Conservation (phyloP, 2,888 invertebrate genomes). For the Latrodectus hesperus region DNA sequence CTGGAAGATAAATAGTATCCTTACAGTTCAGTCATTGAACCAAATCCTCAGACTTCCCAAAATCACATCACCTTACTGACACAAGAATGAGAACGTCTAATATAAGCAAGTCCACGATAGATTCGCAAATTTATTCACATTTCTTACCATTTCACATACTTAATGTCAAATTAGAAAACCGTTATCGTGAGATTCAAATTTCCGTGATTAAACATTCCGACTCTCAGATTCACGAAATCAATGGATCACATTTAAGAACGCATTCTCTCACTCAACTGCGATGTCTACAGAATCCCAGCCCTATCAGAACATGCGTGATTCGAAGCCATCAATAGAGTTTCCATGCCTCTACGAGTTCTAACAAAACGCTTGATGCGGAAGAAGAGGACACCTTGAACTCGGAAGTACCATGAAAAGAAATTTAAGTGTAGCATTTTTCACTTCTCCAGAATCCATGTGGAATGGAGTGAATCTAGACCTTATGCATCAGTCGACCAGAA, state of each 20-base stretch:
- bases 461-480: slow-evolving; percentile 36
- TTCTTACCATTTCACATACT: no score
- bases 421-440: slow-evolving; percentile 11
- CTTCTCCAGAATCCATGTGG: slow-evolving; percentile 23
- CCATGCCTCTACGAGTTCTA: slow-evolving; percentile 14
- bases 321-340: slow-evolving; percentile 15
- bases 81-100: no score
- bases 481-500: slow-evolving; percentile 19
- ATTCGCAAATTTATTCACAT: no score
- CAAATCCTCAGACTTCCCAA: no score
- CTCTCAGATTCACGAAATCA: neutral
- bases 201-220: slow-evolving; percentile 35
- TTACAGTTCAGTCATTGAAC: no score
- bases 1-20: no score
- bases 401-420: slow-evolving; percentile 43
- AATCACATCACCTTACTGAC: no score
- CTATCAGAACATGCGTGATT: slow-evolving; percentile 21
- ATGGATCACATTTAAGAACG: neutral
- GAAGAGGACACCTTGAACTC: slow-evolving; percentile 23
- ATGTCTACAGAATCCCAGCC: neutral
- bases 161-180: no score
- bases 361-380: slow-evolving; percentile 47
- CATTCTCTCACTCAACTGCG: neutral
- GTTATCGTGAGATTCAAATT: slow-evolving; percentile 2
- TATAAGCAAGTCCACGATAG: no score